Evolutionary conservation across 2,888 invertebrate genomes (phyloP).

Genomic region (Pasiphila rectangulata): DNA sequence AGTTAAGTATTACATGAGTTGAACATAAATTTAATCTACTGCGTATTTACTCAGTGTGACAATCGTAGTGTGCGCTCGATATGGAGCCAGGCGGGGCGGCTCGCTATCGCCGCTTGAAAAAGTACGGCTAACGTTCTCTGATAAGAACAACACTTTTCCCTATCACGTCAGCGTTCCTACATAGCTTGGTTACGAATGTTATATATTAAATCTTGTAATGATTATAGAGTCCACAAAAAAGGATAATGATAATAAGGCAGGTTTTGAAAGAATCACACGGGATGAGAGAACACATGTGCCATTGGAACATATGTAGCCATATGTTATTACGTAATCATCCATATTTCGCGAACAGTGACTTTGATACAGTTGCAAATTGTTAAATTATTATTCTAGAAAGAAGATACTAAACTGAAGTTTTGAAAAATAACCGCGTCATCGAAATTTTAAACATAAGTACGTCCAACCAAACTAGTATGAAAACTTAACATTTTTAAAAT

Average conservation of each 20-base stretch:
- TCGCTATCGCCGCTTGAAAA: constrained; percentile 73
- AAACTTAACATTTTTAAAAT: neutral
- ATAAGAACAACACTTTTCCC: constrained; percentile 76
- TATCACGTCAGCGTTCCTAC: constrained; percentile 65
- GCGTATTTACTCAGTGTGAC: constrained; percentile 60
- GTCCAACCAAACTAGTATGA: neutral
- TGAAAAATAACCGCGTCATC: neutral
- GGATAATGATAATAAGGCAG: constrained; percentile 49
- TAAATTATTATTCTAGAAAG: constrained; percentile 30
- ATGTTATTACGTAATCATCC: constrained; percentile 68
- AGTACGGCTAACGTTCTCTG: constrained; percentile 76
- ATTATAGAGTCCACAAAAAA: constrained; percentile 32
- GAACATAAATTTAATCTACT: constrained; percentile 31
- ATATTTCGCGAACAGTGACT: constrained; percentile 49
- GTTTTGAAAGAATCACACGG: constrained; percentile 44
- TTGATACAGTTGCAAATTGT: constrained; percentile 38
- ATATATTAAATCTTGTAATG: constrained; percentile 42
- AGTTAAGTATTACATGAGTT: constrained; percentile 41
- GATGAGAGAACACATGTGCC: constrained; percentile 62
- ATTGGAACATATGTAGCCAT: constrained; percentile 61
- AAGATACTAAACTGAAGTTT: no score
- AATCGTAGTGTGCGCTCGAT: constrained; percentile 59
- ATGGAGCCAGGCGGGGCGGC: constrained; percentile 53
- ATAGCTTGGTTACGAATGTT: constrained; percentile 57
- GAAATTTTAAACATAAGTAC: neutral